Percentiles rank a stretch among this genome's conserved stretches.
Conservation (phyloP, 2,113 vertebrate species). For the Chlorocebus sabaeus region DNA sequence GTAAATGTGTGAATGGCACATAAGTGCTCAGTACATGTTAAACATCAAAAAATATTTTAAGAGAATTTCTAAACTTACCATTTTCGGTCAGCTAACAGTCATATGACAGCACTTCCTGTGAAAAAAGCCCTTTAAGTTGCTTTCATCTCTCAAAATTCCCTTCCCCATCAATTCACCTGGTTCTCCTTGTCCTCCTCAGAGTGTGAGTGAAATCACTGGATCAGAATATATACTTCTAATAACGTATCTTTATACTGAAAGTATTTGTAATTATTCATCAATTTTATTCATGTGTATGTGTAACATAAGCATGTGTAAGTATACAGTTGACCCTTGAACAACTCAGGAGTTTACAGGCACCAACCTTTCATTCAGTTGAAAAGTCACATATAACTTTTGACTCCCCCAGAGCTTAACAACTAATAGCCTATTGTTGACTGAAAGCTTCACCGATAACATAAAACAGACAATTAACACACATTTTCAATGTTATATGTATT, state of each 20-base stretch:
- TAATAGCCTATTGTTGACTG: not conserved
- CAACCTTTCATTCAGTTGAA: not conserved
- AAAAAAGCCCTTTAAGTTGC: not conserved
- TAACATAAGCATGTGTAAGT: not conserved
- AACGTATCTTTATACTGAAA: not conserved
- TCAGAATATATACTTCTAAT: not conserved
- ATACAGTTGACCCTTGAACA: not conserved
- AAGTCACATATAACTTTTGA: not conserved
- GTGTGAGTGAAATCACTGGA: not conserved
- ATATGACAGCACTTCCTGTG: not conserved
- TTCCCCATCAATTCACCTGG: not conserved
- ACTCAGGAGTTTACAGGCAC: not conserved
- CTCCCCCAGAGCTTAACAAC: not conserved
- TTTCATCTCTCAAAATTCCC: not conserved
- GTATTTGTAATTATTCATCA: not conserved
- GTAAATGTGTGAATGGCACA: not conserved
- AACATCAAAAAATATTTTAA: not conserved
- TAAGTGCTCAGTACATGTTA: not conserved
- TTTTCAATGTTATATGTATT: not conserved
- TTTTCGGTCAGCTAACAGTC: not conserved
- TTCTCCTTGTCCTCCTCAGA: not conserved
- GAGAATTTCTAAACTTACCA: not conserved
- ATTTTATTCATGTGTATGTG: not conserved
- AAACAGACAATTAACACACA: not conserved
- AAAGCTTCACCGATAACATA: not conserved